Evolutionary conservation across 2,888 invertebrate genomes (phyloP), one percentile per base, ranked within the genome.

Genomic region (Heterodera filipjevi): DNA sequence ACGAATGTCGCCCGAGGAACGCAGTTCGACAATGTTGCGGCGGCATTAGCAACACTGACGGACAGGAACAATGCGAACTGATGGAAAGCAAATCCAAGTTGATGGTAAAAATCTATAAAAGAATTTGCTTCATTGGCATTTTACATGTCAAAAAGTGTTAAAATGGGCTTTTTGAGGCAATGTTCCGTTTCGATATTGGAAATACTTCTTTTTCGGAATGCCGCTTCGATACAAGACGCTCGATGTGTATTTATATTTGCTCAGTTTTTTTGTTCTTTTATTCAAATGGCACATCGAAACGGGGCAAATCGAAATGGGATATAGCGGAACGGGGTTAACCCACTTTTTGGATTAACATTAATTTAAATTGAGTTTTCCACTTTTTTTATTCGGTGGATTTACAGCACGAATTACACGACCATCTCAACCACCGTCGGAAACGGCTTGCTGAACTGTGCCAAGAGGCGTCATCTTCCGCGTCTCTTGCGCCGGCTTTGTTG

Each of bases 11-110:
- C 68, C 68, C 30, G 68, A 68, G 22, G 68, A 68, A 33, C 68
- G 68, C 33, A 68, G n/a, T 68, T 68, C 68, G 35, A 16, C 33
- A 68, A 22, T 68, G 68, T 35, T 68, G 68, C 22, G 68, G 68
- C 33, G 8, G 6, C 3, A 27, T 8, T 22, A n/a, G 10, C 19
- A 19, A 53, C n/a, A 6, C 27, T 12, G n/a, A 12, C 12, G 22
- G 2, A 22, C 0, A 5, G 59, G 68, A 68, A 68, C 68, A 68
- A 32, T 6, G 6, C 33, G 68, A 68, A 68, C 12, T 32, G 59
- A 8, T 27, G 33, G 68, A 35, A 19, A 35, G 68, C 68, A 68
- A 32, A 68, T 16, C 32, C 33, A 68, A 68, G 14, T 22, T 35
- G 35, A 68, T 68, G 68, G 68, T 68, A 68, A 14, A 14, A 27